Evolutionary conservation across 2,113 vertebrate species (phyloP), one percentile per base, ranked within the genome.

Genomic region (Kryptolebias marmoratus): DNA sequence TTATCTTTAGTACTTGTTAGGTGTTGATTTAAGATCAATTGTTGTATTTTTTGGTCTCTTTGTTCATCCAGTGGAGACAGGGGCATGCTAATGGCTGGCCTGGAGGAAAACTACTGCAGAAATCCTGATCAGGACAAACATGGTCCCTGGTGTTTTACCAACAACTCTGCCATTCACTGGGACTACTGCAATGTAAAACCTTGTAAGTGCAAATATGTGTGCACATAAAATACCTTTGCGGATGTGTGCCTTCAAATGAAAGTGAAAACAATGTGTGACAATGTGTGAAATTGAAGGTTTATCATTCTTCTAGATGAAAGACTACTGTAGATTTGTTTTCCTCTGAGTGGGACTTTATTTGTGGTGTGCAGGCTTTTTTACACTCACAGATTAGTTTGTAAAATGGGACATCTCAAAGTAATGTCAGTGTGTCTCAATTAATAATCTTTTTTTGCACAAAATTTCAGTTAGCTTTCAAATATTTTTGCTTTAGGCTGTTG

Each of bases 61-160:
- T 77, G 39, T 82, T 71, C 82, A 52, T 72, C 50, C 67, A 92
- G 83, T 58, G 83, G 84, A 10, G 87, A 92, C 44, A 84, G 85
- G 48, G 85, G 94, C 84, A 92, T 90, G 79, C 75, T 85, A 65
- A 76, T 91, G 87, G 89, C 93, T 56, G 95, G 93, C 75, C 87
- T 96, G 85, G 96, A 95, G 83, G 95, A 91, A 85, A 97, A 94
- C 91, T 96, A 94, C 90, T 99, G 98, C 86, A 95, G 98, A 79
- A 99, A 98, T 89, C 98, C 97, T 39, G 98, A 99, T 71, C 95
- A 96, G 60, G 97, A 99, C 92, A 96, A 96, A 75, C 97, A 99
- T 3, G 98, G 98, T n/a, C 97, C 95, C 50, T 99, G 98, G 98
- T 99, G 98, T 89, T 96, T 97, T 86, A 98, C 97, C 27, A 96